Evolutionary conservation across 2,888 invertebrate species (phyloP).

Genomic region (Muscina levida): DNA sequence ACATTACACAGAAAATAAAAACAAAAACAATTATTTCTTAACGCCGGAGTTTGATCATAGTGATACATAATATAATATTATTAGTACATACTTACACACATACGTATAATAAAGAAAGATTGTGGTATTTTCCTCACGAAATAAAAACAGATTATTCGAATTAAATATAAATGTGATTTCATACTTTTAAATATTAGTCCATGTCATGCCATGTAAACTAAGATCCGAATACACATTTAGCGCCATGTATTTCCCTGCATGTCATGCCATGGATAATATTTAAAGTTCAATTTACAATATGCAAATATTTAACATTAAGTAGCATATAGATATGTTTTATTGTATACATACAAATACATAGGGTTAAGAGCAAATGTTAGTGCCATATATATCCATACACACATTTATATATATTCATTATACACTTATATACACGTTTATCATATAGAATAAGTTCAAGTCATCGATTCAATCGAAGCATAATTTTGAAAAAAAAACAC

Average conservation of each 20-base stretch:
- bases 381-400: constrained; percentile 7
- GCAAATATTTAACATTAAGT: background rate
- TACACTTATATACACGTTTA: background rate
- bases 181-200: background rate
- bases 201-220: constrained; percentile 11
- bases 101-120: too few species aligned
- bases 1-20: too few species aligned
- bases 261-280: constrained; percentile 11
- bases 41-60: constrained; percentile 21
- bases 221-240: constrained; percentile 30
- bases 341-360: too few species aligned
- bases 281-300: background rate
- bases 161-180: too few species aligned
- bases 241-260: constrained; percentile 16
- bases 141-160: too few species aligned
- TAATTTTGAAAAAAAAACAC: too few species aligned
- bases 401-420: background rate
- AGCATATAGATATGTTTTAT: too few species aligned
- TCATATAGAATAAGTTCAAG: background rate
- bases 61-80: background rate
- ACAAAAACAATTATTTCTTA: too few species aligned
- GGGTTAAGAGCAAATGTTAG: background rate
- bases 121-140: too few species aligned
- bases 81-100: too few species aligned
- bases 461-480: too few species aligned